Evolutionary conservation across 2,888 invertebrate species (phyloP).

Genomic region (Chrysotoxum bicinctum): DNA sequence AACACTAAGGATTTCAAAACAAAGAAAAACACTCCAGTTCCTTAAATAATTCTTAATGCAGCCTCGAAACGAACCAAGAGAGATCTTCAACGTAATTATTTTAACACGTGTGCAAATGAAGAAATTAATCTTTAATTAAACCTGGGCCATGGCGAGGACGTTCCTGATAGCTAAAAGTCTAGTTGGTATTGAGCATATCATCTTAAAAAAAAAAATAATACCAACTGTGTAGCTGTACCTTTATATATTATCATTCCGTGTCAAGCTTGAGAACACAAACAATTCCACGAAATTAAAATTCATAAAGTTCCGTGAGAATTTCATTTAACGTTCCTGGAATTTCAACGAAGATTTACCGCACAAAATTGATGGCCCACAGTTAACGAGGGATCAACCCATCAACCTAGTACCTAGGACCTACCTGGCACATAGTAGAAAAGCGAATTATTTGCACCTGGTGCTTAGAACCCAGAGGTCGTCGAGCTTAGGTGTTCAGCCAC

Average conservation of each 20-base stretch:
- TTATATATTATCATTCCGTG: not conserved
- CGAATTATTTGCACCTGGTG: not conserved
- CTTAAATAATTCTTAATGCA: slow-evolving; percentile 1
- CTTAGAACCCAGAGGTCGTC: slow-evolving; percentile 11
- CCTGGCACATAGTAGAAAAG: not conserved
- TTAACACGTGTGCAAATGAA: slow-evolving; percentile 37
- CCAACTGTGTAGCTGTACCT: not conserved
- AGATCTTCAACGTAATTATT: slow-evolving; percentile 26
- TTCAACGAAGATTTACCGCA: slow-evolving; percentile 44
- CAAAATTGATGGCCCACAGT: slow-evolving; percentile 39
- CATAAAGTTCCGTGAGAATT: slow-evolving; percentile 55
- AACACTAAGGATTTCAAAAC: not conserved
- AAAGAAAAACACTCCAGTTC: not conserved
- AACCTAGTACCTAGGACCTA: not conserved
- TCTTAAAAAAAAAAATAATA: not conserved
- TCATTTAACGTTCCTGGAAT: slow-evolving; percentile 43
- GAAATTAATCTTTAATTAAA: slow-evolving; percentile 42
- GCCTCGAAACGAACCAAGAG: not conserved
- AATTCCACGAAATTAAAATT: slow-evolving; percentile 58
- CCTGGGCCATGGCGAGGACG: not conserved
- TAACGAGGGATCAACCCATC: not conserved
- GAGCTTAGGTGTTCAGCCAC: slow-evolving; percentile 11
- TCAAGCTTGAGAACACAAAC: not conserved
- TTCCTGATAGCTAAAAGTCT: not conserved
- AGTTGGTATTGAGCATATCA: not conserved